These are phyloP conservation scores for Tribolium freemani DNA, from an alignment of 2,888 invertebrate genomes.

Conservation along the genomic window DNA sequence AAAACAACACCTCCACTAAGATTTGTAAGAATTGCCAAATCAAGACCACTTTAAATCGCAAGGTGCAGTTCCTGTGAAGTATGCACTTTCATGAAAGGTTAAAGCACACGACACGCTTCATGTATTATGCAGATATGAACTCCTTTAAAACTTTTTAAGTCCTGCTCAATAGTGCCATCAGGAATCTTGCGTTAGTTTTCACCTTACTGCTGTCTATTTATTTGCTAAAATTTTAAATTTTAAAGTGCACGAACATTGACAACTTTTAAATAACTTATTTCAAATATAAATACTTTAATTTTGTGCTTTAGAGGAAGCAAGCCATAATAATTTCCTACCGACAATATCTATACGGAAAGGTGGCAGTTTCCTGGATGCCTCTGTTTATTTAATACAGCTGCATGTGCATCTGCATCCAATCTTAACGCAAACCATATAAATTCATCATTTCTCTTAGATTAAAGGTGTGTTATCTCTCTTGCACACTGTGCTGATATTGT, in stretches of 20 bases:
- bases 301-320: conserved; percentile 1
- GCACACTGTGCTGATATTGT: conserved; percentile 18
- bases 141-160: conserved; percentile 24
- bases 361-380: conserved; percentile 14
- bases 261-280: background rate
- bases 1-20: background rate
- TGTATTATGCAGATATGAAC: conserved; percentile 33
- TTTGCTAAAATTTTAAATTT: background rate
- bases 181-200: conserved; percentile 7
- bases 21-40: background rate
- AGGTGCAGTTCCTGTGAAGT: conserved; percentile 2
- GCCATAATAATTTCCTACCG: conserved; percentile 7
- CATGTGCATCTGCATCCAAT: conserved; percentile 31
- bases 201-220: background rate
- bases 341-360: conserved; percentile 4
- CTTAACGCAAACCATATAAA: conserved; percentile 18
- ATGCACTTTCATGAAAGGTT: conserved; percentile 6
- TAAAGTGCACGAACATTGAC: background rate
- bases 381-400: conserved; percentile 36
- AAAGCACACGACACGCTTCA: conserved; percentile 20
- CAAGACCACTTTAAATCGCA: background rate
- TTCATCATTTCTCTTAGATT: conserved; percentile 10
- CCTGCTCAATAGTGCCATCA: conserved; percentile 4
- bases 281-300: background rate
- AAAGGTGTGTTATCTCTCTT: conserved; percentile 4